phyloP scores from a whole-genome alignment of 1,140 invertebrate species.

The Hycleus cichorii region DNA sequence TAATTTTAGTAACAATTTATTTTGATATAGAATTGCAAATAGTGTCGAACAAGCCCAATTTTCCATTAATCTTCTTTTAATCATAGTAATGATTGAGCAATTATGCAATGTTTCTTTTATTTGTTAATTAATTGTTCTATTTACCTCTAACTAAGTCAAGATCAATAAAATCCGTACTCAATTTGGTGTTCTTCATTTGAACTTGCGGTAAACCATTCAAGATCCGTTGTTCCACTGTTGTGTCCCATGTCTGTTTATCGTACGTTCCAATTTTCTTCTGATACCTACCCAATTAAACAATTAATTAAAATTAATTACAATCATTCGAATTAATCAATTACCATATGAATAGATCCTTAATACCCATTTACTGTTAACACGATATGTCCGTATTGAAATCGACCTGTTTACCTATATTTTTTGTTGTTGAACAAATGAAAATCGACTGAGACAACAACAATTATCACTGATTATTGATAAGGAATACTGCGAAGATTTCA shows the following conservation, averaged over 20 bases:
- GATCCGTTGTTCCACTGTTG: constrained; percentile 82
- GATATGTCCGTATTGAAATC: not conserved
- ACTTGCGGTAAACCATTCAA: constrained; percentile 75
- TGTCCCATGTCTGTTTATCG: constrained; percentile 95
- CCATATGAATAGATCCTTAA: constrained; percentile 33
- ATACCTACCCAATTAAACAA: constrained; percentile 54
- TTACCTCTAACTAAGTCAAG: constrained; percentile 82
- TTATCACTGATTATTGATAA: too few species aligned
- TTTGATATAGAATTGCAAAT: not conserved
- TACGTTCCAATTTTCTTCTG: constrained; percentile 92
- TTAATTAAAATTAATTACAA: constrained; percentile 9
- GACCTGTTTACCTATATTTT: too few species aligned
- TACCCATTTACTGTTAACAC: constrained; percentile 28
- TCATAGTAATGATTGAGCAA: not conserved
- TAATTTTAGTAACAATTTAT: not conserved
- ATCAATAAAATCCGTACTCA: constrained; percentile 90
- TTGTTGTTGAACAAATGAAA: too few species aligned
- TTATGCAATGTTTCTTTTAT: not conserved
- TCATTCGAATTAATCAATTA: constrained; percentile 13
- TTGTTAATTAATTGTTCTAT: not conserved
- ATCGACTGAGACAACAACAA: too few species aligned
- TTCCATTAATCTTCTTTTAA: not conserved
- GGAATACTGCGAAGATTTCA: too few species aligned
- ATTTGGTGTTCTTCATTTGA: constrained; percentile 70
- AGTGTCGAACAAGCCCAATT: not conserved